Evolutionary conservation across 2,797 vertebrate species (phyloP).

Genomic region (Pogoniulus pusillus): DNA sequence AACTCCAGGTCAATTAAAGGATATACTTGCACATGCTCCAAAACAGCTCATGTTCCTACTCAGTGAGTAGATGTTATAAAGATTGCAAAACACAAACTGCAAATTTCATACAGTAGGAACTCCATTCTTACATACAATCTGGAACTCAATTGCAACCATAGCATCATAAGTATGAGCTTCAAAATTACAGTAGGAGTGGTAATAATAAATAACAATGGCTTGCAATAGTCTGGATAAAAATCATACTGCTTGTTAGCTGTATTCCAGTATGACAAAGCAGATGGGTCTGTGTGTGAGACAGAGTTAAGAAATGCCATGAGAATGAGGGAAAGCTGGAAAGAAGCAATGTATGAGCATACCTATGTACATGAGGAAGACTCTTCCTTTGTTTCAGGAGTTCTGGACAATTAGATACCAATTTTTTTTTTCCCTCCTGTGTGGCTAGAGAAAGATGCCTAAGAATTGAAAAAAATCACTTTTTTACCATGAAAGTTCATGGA

Average conservation of each 20-base stretch:
- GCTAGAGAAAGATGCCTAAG: neutral
- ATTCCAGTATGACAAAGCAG: neutral
- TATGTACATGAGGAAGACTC: neutral
- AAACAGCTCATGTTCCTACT: neutral
- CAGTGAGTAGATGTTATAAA: neutral
- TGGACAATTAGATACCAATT: neutral
- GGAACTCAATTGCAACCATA: neutral
- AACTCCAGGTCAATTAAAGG: neutral
- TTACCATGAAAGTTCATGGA: neutral
- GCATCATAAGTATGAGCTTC: neutral
- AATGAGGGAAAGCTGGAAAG: neutral
- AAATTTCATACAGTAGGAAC: neutral
- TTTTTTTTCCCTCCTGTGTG: neutral
- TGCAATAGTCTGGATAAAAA: neutral
- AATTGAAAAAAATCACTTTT: neutral
- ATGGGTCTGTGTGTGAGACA: neutral
- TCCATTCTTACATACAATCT: neutral
- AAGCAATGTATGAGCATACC: neutral
- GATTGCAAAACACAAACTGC: neutral
- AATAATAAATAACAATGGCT: neutral
- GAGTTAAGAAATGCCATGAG: neutral
- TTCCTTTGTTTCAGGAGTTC: neutral
- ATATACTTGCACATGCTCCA: neutral
- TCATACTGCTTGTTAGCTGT: neutral
- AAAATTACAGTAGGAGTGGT: neutral